phyloP scores from a whole-genome alignment of 2,113 vertebrate genomes.

The Sphaerodactylus townsendi region DNA sequence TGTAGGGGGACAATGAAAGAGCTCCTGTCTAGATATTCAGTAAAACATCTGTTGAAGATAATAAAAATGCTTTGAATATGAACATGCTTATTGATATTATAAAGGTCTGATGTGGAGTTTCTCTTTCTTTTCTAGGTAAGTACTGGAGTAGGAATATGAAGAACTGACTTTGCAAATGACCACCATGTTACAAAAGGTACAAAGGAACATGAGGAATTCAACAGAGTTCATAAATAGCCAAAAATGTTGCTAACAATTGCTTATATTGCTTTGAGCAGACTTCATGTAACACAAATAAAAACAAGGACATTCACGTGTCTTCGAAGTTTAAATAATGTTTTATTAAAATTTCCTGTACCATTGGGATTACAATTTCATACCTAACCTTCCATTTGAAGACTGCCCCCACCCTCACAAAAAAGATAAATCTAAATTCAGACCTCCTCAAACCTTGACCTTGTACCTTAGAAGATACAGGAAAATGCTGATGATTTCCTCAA shows the following conservation, averaged over 20 bases:
- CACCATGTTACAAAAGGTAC: conserved; percentile 86
- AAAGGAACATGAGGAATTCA: neutral
- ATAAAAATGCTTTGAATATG: neutral
- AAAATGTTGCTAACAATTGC: neutral
- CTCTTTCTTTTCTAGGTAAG: conserved; percentile 77
- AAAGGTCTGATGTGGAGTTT: conserved; percentile 24
- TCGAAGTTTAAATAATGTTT: neutral
- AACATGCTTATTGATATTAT: conserved; percentile 14
- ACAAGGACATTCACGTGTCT: neutral
- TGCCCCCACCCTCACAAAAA: rapidly evolving
- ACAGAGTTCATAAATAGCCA: neutral
- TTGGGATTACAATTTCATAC: too few relatives aligned
- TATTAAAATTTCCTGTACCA: neutral
- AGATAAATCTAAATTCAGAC: too few relatives aligned
- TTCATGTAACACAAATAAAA: neutral
- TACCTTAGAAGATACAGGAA: neutral
- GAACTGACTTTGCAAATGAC: conserved; percentile 75
- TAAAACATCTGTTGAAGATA: neutral
- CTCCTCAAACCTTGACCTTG: neutral
- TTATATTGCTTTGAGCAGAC: neutral
- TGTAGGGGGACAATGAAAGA: neutral
- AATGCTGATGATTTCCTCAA: neutral
- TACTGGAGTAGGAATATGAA: conserved; percentile 74
- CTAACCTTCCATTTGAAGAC: rapidly evolving
- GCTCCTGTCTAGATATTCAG: neutral